Conservation (phyloP, 2,113 vertebrate species). For the Vulpes lagopus region DNA sequence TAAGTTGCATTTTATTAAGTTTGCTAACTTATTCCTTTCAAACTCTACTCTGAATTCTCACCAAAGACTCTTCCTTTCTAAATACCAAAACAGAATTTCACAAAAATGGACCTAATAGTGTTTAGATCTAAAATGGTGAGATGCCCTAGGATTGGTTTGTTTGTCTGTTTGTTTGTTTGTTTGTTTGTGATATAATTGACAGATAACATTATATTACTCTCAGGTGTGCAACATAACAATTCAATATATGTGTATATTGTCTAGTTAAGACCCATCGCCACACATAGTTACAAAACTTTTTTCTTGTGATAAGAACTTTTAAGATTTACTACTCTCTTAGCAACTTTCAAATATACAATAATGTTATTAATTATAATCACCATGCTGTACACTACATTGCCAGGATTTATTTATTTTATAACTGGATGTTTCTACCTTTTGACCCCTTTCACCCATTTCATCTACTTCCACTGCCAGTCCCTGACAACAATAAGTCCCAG, state of each 20-base stretch:
- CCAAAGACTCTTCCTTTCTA: background rate
- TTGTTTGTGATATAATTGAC: background rate
- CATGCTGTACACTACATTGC: background rate
- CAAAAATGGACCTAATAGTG: background rate
- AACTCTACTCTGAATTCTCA: background rate
- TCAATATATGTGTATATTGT: background rate
- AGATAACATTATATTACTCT: background rate
- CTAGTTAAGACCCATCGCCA: background rate
- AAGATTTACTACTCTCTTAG: background rate
- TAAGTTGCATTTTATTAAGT: background rate
- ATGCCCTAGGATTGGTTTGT: background rate
- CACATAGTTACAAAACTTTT: background rate
- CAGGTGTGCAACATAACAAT: background rate
- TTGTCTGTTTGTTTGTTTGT: background rate
- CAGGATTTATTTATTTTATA: background rate
- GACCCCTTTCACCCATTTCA: background rate
- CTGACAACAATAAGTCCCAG: background rate
- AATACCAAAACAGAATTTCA: constrained; percentile 40
- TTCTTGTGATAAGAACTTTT: background rate
- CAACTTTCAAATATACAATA: background rate
- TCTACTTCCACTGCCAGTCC: background rate
- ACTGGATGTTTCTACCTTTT: background rate
- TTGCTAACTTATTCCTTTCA: background rate
- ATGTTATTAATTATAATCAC: background rate
- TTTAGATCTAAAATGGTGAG: background rate